Base-by-base conservation (phyloP, 2,888 invertebrate genomes). In the Hetaerina titia region DNA sequence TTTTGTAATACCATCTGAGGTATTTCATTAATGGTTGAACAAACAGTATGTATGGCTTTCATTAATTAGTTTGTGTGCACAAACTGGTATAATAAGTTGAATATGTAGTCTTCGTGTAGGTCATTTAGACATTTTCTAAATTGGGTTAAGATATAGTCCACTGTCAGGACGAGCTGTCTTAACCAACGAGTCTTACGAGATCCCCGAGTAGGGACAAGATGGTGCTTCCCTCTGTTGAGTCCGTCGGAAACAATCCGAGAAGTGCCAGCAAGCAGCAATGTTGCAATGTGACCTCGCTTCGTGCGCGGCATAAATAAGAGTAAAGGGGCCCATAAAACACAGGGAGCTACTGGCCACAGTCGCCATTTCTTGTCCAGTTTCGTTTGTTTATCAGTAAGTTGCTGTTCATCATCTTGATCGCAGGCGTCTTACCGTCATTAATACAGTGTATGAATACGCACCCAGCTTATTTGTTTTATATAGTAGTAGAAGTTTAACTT, bases 281-380 rank as follows among this genome's bases (percentile, higher is more conserved):
- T 95, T 95, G 95, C 95, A 95, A 95, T 95, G 95, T 95, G 95
- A 95, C 95, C 95, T 95, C 95, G 95, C 95, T 95, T 95, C 94
- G 95, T 95, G 95, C 90, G 95, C 89, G 94, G 95, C 95, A 94
- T 94, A 90, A 94, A 81, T 94, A 94, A 95, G 94, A 95, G 92
- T 95, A 92, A 81, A 95, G 87, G 90, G 90, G 95, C 90, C 89
- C 88, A 90, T 92, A 90, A 90, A 90, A 90, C 95, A 90, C 81
- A 89, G 95, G 95, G 90, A 90, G 95, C 63, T 58, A 89, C 81
- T 60, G 81, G 90, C 89, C 90, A 87, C 63, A 88, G 92, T 94
- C 88, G 95, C 88, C 88, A 94, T 95, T 74, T 81, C 60, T 45
- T 90, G 56, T 69, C 58, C 56, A 58, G 95, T 94, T 58, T 88